A percentile compares a stretch with the other conserved stretches of the same genome.
Evolutionary conservation across 2,113 vertebrate genomes (phyloP).

Genomic region (Megaleporinus macrocephalus): DNA sequence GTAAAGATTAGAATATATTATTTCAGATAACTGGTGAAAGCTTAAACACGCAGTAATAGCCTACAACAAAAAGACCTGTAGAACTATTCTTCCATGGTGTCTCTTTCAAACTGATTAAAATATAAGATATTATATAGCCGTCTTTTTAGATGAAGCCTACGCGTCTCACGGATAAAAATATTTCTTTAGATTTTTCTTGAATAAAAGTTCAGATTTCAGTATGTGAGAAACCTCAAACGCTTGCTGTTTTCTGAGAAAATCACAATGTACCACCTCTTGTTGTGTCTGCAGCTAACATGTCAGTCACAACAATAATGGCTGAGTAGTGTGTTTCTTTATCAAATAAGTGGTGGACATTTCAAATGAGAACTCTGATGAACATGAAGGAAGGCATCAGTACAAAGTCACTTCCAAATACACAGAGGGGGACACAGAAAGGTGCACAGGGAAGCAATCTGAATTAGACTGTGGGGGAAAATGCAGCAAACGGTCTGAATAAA

Average conservation of each 20-base stretch:
- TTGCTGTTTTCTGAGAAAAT: background rate
- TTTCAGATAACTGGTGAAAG: too few relatives aligned
- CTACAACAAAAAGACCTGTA: too few relatives aligned
- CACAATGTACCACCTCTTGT: background rate
- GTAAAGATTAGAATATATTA: too few relatives aligned
- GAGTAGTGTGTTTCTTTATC: too few relatives aligned
- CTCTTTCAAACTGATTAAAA: too few relatives aligned
- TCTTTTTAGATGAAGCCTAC: background rate
- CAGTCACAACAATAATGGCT: conserved; percentile 34
- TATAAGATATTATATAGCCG: background rate
- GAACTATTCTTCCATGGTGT: too few relatives aligned
- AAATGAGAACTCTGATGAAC: conserved; percentile 1
- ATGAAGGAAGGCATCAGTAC: background rate
- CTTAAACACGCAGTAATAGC: too few relatives aligned
- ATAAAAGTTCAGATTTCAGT: background rate
- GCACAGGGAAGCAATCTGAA: background rate
- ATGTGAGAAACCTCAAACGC: background rate
- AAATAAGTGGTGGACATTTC: background rate
- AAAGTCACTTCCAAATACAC: background rate
- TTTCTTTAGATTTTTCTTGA: too few relatives aligned
- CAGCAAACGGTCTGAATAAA: conserved; percentile 25
- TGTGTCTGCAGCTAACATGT: conserved; percentile 3
- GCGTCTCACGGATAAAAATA: background rate
- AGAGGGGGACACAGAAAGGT: background rate
- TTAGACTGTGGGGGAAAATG: background rate